Base-by-base conservation (phyloP, 2,797 vertebrate species). In the Myiotriccus ornatus region DNA sequence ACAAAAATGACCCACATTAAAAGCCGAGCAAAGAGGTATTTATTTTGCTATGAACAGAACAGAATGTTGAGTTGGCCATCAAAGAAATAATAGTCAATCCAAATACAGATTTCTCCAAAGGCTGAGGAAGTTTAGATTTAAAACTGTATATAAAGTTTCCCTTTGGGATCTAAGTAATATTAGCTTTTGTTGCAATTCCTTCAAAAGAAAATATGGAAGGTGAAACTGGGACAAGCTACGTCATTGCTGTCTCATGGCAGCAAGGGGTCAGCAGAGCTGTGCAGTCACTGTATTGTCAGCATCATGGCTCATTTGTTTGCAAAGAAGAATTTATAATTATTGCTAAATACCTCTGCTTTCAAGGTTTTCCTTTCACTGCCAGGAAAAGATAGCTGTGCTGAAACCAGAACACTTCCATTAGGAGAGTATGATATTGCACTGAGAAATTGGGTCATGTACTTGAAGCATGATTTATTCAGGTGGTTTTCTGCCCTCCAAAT, bases 381-480 rank as follows among this genome's bases (percentile, higher is more conserved):
- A 64, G 71, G 93, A 80, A 87, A 87, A 88, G 52, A 88, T 27
- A 67, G 69, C 39, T 28, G 7, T 30, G 71, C 41, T 47, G 84
- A 94, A 94, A 93, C 32, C 32, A 74, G 91, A 94, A 89, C 1
- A 1, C 44, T 93, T 95, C 59, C 57, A 69, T 65, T 87, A 93
- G 46, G 37, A 43, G 39, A 68, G 76, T 50, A 77, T 84, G 76
- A 83, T 85, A 84, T 47, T 94, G 49, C 41, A 24, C 76, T 35
- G 62, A 50, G 57, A 95, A 94, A 91, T 18, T 60, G 49, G 56
- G 89, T 95, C 44, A 39, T 46, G 30, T 70, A 90, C 85, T 65
- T 79, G 87, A 95, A 90, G 59, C 35, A 81, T 91, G 84, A 90
- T 95, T 95, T 95, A 93, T 93, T 94, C 67, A 94, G 46, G 49